Conservation (phyloP, 2,797 vertebrate species). For the Sitta carolinensis region DNA sequence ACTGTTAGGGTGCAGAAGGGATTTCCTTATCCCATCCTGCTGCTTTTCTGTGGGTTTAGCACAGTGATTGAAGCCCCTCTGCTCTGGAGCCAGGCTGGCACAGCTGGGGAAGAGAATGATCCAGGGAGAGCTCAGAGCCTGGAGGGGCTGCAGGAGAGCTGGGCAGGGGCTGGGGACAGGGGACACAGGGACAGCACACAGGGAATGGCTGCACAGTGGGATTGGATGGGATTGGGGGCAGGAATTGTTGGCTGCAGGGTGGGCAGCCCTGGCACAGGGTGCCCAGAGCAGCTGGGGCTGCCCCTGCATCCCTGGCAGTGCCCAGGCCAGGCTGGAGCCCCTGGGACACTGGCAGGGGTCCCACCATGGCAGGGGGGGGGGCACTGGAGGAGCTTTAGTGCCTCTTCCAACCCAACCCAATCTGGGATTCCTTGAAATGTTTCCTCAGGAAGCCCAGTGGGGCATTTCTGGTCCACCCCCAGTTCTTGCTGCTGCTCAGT, state of each 20-base stretch:
- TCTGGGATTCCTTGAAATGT: neutral
- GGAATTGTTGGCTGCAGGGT: neutral
- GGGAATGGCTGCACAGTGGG: neutral
- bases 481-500: neutral
- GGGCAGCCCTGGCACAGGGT: neutral
- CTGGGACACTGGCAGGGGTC: neutral
- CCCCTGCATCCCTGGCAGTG: neutral
- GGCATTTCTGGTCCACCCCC: neutral
- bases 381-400: fast-evolving
- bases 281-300: neutral
- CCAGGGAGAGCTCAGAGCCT: neutral
- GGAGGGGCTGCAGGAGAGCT: neutral
- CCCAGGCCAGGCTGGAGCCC: neutral
- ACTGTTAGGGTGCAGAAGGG: neutral
- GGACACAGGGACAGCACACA: fast-evolving
- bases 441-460: neutral
- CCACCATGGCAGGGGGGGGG: neutral
- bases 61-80: neutral
- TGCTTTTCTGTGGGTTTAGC: neutral
- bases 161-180: neutral
- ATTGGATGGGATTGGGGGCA: fast-evolving
- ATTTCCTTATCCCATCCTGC: neutral
- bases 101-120: neutral
- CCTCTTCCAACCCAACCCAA: neutral
- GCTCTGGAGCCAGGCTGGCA: neutral